phyloP scores from a whole-genome alignment of 2,888 invertebrate genomes.

The Polymixis lichenea region DNA sequence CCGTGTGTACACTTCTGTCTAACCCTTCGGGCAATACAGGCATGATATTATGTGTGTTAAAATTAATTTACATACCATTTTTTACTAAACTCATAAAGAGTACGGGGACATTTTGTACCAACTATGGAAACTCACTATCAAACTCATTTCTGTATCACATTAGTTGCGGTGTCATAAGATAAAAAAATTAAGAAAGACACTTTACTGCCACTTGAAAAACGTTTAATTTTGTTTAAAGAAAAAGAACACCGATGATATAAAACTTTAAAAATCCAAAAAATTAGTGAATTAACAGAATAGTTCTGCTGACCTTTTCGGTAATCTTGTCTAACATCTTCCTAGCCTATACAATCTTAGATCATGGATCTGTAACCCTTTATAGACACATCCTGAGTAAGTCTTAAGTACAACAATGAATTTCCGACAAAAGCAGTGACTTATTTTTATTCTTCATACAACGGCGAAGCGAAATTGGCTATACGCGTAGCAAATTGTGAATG shows the following conservation, averaged over 20 bases:
- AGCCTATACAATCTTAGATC: neutral
- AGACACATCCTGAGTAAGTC: neutral
- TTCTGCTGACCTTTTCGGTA: neutral
- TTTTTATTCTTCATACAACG: slow-evolving; percentile 2
- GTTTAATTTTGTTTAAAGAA: no score
- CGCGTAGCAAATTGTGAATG: slow-evolving; percentile 41
- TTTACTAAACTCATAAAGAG: neutral
- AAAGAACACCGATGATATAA: no score
- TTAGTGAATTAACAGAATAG: neutral
- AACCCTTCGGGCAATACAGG: no score
- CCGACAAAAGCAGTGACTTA: slow-evolving; percentile 28
- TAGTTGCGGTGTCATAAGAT: neutral
- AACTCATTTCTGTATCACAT: slow-evolving; percentile 6
- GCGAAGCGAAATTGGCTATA: slow-evolving; percentile 19
- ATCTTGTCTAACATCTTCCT: neutral
- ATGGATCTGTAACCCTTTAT: neutral
- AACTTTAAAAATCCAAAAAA: no score
- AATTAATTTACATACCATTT: neutral
- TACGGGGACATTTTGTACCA: neutral
- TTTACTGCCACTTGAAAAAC: no score
- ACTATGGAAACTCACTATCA: neutral
- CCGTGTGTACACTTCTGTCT: no score
- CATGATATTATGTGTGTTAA: no score
- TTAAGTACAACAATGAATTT: slow-evolving; percentile 25
- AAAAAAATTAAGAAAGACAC: neutral